Evolutionary conservation across 2,888 invertebrate genomes (phyloP), one percentile per base, ranked within the genome.

Genomic region (Drosophila parthenogenetica): DNA sequence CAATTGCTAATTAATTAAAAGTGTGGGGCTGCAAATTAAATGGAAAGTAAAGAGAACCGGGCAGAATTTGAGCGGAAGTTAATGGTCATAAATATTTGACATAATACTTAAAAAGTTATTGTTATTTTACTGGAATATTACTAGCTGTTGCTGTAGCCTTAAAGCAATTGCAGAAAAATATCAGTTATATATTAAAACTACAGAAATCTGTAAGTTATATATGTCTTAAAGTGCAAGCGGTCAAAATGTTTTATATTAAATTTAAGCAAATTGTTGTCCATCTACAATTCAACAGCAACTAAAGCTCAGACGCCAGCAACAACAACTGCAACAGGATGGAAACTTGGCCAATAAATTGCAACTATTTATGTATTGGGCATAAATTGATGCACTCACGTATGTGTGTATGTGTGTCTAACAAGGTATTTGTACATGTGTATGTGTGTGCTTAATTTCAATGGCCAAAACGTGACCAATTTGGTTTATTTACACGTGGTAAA

Each of bases 381-480:
- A 69, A 76, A 75, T 77, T 63, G 74, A 74, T 74, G 74, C 61
- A 53, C 65, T 49, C 37, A 45, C n/a, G 29, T 49, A 5, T 22
- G 45, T 64, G 65, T 55, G 35, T 49, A 40, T 63, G 42, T 66
- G 67, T 55, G 48, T 63, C 61, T 74, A 51, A 65, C 51, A 70
- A 53, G 66, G 58, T 57, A 42, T 70, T 58, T 63, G 48, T 45
- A 57, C 46, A 42, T 17, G 48, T 42, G 63, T 51, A 43, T 17
- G 43, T 57, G 45, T 22, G 40, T 49, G 49, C 65, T 74, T 67
- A 71, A 74, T 71, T 84, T 69, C 74, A 91, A 91, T 90, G 90
- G 87, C 77, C 84, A 90, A 91, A 91, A 91, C 91, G 91, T 91
- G 91, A 91, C 91, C 91, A 91, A 91, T 91, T 91, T 91, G 91